Evolutionary conservation across 2,888 invertebrate genomes (phyloP).

Genomic region (Melanargia galathea): DNA sequence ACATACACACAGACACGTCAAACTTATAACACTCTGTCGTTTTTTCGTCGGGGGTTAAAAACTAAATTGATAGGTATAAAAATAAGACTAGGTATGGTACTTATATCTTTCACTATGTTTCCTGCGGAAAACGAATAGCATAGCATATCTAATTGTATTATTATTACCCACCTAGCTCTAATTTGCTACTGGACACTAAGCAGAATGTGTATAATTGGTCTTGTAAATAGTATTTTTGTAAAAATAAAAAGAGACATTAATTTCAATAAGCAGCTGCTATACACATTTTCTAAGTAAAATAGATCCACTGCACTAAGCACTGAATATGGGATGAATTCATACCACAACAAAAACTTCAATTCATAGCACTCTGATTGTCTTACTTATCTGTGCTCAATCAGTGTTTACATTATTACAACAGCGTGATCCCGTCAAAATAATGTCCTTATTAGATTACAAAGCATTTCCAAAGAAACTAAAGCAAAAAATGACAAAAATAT

Average conservation of each 20-base stretch:
- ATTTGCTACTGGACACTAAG: too few species aligned
- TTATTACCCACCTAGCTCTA: too few species aligned
- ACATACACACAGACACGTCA: too few species aligned
- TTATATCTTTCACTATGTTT: too few species aligned
- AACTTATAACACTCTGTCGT: too few species aligned
- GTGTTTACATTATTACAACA: slow-evolving; percentile 77
- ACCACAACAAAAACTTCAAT: slow-evolving; percentile 50
- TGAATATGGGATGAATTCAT: slow-evolving; percentile 31
- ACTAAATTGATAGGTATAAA: too few species aligned
- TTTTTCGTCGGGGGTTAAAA: too few species aligned
- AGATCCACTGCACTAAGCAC: slow-evolving; percentile 19
- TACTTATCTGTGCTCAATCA: slow-evolving; percentile 78
- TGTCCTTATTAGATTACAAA: slow-evolving; percentile 80
- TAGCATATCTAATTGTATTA: too few species aligned
- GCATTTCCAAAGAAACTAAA: slow-evolving; percentile 74
- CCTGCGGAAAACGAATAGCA: too few species aligned
- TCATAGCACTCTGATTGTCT: slow-evolving; percentile 68
- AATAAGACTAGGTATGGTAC: too few species aligned
- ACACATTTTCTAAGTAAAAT: slow-evolving; percentile 16
- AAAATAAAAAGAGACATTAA: slow-evolving; percentile 7
- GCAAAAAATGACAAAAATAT: slow-evolving; percentile 79
- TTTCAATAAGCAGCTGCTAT: slow-evolving; percentile 26
- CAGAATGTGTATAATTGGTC: too few species aligned
- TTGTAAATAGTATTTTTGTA: too few species aligned
- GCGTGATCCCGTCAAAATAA: slow-evolving; percentile 80